These are phyloP conservation scores for Stigmatopora argus DNA, from an alignment of 2,113 vertebrate genomes.

Conservation along the genomic window DNA sequence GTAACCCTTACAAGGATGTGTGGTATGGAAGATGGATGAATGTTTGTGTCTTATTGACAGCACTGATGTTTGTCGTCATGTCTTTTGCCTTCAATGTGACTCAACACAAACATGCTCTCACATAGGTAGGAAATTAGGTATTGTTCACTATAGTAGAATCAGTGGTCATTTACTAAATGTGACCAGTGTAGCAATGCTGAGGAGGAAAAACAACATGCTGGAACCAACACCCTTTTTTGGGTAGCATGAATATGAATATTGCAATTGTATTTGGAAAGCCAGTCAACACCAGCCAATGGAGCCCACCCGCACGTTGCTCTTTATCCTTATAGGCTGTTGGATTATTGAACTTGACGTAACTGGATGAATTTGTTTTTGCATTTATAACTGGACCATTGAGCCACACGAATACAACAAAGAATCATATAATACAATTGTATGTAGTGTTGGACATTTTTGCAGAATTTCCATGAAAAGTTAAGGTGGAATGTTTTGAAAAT, in stretches of 20 bases:
- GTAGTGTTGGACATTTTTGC: not conserved
- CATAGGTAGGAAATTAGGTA: slow-evolving; percentile 65
- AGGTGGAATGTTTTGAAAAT: not conserved
- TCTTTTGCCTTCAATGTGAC: not conserved
- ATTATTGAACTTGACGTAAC: not conserved
- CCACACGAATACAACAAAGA: not conserved
- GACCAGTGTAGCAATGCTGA: slow-evolving; percentile 16
- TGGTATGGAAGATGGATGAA: not conserved
- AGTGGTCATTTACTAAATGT: not conserved
- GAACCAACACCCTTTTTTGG: slow-evolving; percentile 11
- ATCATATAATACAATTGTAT: not conserved
- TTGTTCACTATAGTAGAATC: slow-evolving; percentile 68
- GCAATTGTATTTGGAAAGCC: slow-evolving; percentile 26
- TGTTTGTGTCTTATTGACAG: not conserved
- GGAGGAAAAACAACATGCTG: slow-evolving; percentile 24
- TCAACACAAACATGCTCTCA: slow-evolving; percentile 21
- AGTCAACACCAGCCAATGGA: slow-evolving; percentile 17
- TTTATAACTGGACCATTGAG: slow-evolving; percentile 15
- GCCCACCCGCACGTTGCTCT: not conserved
- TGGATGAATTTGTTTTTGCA: not conserved
- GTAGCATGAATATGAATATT: slow-evolving; percentile 41
- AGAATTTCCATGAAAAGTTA: not conserved
- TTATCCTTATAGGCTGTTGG: slow-evolving; percentile 26
- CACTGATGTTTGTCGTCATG: not conserved
- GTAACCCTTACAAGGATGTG: not conserved